A percentile compares a stretch with the other conserved stretches of the same genome.
Conservation (phyloP, 2,888 invertebrate genomes). For the Cantharis lateralis region DNA sequence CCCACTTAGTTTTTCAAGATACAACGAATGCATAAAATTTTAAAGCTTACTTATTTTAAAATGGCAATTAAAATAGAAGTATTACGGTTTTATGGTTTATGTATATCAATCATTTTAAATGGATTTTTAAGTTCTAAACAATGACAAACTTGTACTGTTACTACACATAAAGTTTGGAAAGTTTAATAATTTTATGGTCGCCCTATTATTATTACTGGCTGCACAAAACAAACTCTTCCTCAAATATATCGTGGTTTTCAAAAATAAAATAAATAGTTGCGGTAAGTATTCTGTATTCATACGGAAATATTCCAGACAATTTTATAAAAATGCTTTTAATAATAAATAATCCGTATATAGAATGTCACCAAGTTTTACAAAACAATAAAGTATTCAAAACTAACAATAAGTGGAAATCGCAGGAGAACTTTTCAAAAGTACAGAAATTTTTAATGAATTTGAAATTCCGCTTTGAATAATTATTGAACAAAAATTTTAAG, state of each 20-base stretch:
- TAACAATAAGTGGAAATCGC: background rate
- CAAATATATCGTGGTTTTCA: conserved; percentile 11
- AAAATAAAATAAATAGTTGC: background rate
- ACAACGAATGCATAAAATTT: conserved; percentile 9
- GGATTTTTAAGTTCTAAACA: conserved; percentile 29
- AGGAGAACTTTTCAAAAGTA: background rate
- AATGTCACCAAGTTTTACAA: background rate
- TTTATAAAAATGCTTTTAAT: background rate
- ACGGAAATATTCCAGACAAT: background rate
- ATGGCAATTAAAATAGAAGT: background rate
- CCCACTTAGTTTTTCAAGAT: background rate
- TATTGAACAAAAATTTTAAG: background rate
- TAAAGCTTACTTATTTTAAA: conserved; percentile 12
- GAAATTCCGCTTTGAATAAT: background rate
- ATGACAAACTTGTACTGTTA: conserved; percentile 25
- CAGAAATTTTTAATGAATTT: background rate
- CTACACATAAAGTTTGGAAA: conserved; percentile 24
- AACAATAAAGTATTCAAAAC: background rate
- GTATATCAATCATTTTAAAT: conserved; percentile 40
- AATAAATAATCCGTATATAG: background rate
- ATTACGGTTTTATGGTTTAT: conserved; percentile 29
- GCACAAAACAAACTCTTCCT: conserved; percentile 23
- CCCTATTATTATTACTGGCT: conserved; percentile 8
- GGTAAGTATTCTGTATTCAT: background rate
- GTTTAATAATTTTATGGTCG: conserved; percentile 27